Base-by-base conservation (phyloP, 1,140 invertebrate species). In the Chironomus tepperi region DNA sequence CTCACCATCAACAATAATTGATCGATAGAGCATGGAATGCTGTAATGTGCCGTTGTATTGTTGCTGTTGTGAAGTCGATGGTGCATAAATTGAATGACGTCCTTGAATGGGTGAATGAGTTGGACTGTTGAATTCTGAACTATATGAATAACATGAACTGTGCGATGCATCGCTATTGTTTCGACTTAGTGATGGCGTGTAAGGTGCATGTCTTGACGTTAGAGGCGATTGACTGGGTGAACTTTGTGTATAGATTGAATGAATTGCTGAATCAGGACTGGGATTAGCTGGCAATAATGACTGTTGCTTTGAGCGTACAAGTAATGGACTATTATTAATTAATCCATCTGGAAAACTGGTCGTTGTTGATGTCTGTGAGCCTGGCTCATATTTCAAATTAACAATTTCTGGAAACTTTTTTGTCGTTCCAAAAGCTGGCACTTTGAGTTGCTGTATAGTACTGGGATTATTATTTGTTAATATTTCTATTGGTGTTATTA, bases 161-260 rank as follows among this genome's bases (percentile, higher is more conserved):
- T 94, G 92, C 67, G 93, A 95, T 1, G 94, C 94, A 79, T 96
- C 94, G 74, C 92, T 94, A 83, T 95, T 96, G 82, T 95, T 95
- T 42, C 94, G 87, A 19, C 91, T 92, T 76, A 95, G 83, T 12
- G 91, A 91, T 18, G 93, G 93, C 24, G 93, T 95, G 75, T 93
- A 86, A 12, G 87, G 86, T 73, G 88, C 85, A 79, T 94, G 93
- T 3, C 93, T 86, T n/a, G 92, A 91, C 10, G 92, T 92, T 8
- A 93, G 87, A 2, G 93, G 93, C 78, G 90, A 92, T 77, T 94
- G 93, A 74, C 91, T 94, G 19, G 93, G 94, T 75, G 91, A 94
- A 82, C 86, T 87, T 76, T 87, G 86, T 73, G 86, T 87, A 79
- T 94, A 95, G 77, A 90, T 93, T 76, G 92, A 95, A 84, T 94